Base-by-base conservation (phyloP, 2,797 vertebrate species). In the Staurois parvus region DNA sequence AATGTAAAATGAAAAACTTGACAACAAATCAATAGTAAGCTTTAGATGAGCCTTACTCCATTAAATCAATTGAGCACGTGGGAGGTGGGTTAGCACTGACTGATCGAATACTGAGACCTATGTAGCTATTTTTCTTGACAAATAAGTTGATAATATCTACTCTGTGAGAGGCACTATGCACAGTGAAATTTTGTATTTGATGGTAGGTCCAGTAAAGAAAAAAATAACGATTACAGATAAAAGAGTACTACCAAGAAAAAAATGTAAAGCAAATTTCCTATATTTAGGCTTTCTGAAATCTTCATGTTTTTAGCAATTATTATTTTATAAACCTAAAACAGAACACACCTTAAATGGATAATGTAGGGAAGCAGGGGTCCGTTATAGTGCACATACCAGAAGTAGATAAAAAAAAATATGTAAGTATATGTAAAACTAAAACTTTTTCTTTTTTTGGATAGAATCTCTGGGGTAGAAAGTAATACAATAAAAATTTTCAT, bases 31-130 rank as follows among this genome's bases (percentile, higher is more conserved):
- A 17, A 0, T 76, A 29, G 59, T 30, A 48, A 42, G 72, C 29
- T 69, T 6, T 19, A 73, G 34, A 68, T 59, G 0, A 45, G 8
- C 52, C 30, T 45, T 32, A 73, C 62, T 66, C 30, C 8, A 2
- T 26, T 76, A 84, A 66, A 79, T 76, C 26, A 0, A 3, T 82
- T 52, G 70, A 32, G 30, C 42, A 78, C 69, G 24, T 76, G 56
- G 32, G 69, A 48, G 28, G 32, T 29, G 29, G 17, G 2, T 30
- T 76, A 37, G 26, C n/a, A 77, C 79, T 85, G 66, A 56, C 13
- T 26, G 28, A 28, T 75, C 66, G 67, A 4, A 70, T 68, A 17
- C 30, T 81, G 32, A 45, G 83, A 34, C 29, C 32, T 17, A 11
- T 48, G 45, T 8, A 72, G 77, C 30, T 13, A 2, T 72, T n/a